phyloP scores from a whole-genome alignment of 1,140 invertebrate genomes.

The Aporrectodea caliginosa region DNA sequence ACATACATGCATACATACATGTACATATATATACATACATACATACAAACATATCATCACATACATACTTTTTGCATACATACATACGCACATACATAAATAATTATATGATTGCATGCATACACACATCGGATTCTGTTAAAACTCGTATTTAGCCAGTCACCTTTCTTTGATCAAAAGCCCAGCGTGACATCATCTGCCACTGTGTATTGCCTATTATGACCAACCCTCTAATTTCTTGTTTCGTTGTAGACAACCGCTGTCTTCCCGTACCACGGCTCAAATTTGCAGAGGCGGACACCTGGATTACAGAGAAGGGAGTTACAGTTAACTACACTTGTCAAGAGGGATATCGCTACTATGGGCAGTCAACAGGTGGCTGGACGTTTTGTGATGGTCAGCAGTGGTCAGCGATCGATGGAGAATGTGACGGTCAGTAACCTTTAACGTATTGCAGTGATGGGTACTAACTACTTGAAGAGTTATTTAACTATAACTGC shows the following conservation, averaged over 20 bases:
- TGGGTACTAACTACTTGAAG: not conserved
- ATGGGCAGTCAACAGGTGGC: not conserved
- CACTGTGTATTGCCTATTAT: too few species aligned
- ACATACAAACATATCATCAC: too few species aligned
- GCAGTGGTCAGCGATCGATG: not conserved
- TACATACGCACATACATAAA: too few species aligned
- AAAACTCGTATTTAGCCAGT: too few species aligned
- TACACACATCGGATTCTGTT: too few species aligned
- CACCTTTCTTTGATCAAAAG: too few species aligned
- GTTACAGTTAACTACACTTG: not conserved
- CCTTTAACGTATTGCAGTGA: not conserved
- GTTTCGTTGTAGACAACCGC: not conserved
- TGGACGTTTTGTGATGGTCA: not conserved
- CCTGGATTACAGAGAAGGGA: not conserved
- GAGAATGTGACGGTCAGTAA: not conserved
- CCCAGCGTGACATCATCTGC: too few species aligned
- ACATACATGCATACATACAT: too few species aligned
- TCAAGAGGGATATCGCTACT: not conserved
- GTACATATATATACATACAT: too few species aligned
- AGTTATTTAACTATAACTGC: not conserved
- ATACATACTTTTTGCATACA: too few species aligned
- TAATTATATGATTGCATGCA: too few species aligned
- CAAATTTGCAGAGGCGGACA: not conserved
- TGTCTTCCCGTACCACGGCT: not conserved
- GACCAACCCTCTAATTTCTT: not conserved